A percentile compares a stretch with the other conserved stretches of the same genome.
Evolutionary conservation across 2,797 vertebrate species (phyloP).

Genomic region (Semotilus atromaculatus): DNA sequence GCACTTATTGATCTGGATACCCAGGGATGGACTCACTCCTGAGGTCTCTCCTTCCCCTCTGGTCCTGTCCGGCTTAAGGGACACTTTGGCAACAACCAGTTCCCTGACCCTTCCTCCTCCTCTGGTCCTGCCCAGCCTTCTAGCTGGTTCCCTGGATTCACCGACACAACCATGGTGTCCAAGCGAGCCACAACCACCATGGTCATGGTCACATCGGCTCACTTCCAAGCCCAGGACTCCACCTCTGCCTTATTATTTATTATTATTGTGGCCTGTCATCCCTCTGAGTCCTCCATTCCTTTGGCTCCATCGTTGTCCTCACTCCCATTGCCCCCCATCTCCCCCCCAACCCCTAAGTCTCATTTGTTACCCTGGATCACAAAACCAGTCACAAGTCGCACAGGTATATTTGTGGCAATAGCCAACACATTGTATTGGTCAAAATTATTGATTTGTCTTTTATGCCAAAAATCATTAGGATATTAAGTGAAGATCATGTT

Average conservation of each 20-base stretch:
- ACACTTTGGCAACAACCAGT: too few relatives aligned
- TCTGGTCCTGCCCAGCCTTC: not conserved
- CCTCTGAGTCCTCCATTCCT: not conserved
- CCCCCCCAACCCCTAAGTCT: too few relatives aligned
- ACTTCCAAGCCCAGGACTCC: not conserved
- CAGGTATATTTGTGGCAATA: too few relatives aligned
- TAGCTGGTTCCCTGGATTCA: not conserved
- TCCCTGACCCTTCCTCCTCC: not conserved
- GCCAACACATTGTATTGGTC: too few relatives aligned
- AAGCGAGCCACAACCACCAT: not conserved
- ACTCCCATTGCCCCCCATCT: too few relatives aligned
- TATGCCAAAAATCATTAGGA: too few relatives aligned
- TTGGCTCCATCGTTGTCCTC: not conserved
- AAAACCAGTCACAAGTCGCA: too few relatives aligned
- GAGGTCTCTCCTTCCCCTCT: not conserved
- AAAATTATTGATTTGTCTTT: too few relatives aligned
- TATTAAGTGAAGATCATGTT: too few relatives aligned
- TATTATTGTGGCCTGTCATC: not conserved
- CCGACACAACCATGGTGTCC: not conserved
- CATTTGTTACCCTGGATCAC: too few relatives aligned
- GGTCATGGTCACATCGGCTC: not conserved
- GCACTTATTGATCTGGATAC: not conserved
- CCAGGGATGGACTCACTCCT: not conserved
- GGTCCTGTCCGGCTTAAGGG: not conserved
- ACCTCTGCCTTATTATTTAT: too few relatives aligned